phyloP scores from a whole-genome alignment of 2,113 vertebrate species.

The Microtus oregoni region DNA sequence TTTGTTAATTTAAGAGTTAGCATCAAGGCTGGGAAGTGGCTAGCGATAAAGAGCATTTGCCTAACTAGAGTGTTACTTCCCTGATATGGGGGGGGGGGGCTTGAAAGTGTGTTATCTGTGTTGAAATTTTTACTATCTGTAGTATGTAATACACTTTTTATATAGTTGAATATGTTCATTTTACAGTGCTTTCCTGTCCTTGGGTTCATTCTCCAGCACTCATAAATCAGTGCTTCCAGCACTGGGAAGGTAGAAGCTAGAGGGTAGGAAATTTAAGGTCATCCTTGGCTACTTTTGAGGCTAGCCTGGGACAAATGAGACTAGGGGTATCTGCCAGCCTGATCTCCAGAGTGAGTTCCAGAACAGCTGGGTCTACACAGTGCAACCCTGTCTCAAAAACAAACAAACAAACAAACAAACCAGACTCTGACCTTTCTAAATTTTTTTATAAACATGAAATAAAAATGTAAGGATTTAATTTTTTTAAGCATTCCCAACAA shows the following conservation, averaged over 20 bases:
- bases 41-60: not conserved
- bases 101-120: not conserved
- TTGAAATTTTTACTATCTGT: slow-evolving; percentile 17
- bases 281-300: not conserved
- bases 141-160: not conserved
- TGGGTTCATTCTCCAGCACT: not conserved
- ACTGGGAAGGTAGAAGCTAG: not conserved
- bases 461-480: not conserved
- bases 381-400: not conserved
- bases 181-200: not conserved
- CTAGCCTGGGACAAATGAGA: not conserved
- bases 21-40: not conserved
- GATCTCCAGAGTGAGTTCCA: not conserved
- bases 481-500: not conserved
- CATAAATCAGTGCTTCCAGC: not conserved
- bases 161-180: not conserved
- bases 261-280: not conserved
- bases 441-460: not conserved
- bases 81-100: no score
- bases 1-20: slow-evolving; percentile 19
- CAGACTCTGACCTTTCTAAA: not conserved
- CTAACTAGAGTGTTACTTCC: not conserved
- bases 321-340: not conserved
- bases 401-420: not conserved
- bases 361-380: not conserved